Conservation (phyloP, 2,797 vertebrate genomes). For the Sebastes miniatus region DNA sequence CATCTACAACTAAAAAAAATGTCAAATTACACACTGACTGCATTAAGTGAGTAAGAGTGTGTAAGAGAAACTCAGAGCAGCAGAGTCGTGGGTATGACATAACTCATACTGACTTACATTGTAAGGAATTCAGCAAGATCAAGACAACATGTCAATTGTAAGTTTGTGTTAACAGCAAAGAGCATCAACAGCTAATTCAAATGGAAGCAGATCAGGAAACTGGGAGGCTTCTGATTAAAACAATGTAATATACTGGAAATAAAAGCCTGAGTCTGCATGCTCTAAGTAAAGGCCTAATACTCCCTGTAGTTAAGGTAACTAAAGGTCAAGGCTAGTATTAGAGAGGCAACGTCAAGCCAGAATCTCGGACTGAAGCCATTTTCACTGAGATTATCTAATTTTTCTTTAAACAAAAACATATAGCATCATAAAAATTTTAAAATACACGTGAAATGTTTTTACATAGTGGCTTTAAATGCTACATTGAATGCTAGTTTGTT, state of each 20-base stretch:
- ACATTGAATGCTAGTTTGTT: background rate
- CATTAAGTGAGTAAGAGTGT: background rate
- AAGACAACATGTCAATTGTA: background rate
- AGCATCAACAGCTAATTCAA: background rate
- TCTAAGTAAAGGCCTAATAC: background rate
- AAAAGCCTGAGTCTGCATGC: too few relatives aligned
- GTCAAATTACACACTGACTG: background rate
- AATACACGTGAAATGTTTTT: background rate
- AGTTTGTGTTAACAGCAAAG: background rate
- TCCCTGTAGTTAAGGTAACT: background rate
- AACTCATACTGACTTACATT: background rate
- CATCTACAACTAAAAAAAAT: background rate
- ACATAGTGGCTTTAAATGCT: background rate
- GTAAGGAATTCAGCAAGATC: background rate
- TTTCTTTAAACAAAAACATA: rapidly evolving
- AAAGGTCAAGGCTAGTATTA: background rate
- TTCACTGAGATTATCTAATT: background rate
- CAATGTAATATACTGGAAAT: background rate
- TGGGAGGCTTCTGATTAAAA: background rate
- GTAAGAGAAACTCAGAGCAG: background rate
- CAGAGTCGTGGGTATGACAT: background rate
- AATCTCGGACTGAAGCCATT: background rate
- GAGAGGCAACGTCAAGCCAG: background rate
- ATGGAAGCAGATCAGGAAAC: background rate
- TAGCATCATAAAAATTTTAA: rapidly evolving